Evolutionary conservation across 2,113 vertebrate genomes (phyloP), one percentile per base, ranked within the genome.

Genomic region (Arvicanthis niloticus): DNA sequence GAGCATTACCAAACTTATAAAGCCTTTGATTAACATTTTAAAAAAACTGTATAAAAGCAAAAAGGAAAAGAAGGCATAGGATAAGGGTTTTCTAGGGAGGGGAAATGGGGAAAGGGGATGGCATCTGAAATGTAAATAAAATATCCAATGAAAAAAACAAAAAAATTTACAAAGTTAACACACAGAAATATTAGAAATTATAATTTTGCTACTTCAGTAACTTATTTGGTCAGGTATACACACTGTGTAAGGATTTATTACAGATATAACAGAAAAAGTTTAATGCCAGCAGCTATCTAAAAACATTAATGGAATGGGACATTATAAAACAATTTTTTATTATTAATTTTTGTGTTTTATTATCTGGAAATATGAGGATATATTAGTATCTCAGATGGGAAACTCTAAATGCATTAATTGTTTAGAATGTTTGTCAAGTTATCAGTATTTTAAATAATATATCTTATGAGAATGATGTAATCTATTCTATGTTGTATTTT

Each of bases 321-420:
- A 67, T 77, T 72, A 68, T 29, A 75, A 86, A 95, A 9, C 37
- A 93, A 73, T 65, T 81, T 94, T 53, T 73, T 48, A 2, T 73
- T 82, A 45, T 45, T 42, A 67, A 88, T 96, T 56, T 70, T 60
- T 84, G 8, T 65, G 56, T 91, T 88, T 91, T 75, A 70, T 82
- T 94, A 31, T 34, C 31, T 65, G 7, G 4, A 88, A 16, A 42
- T 84, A 68, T 31, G 6, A 60, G 5, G 6, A 29, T 45, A 70
- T 77, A 5, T 76, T 89, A 89, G 73, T 89, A 80, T 48, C 37
- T 91, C 29, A 72, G 10, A 4, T 91, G 22, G 3, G 21, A 91
- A 91, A 85, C 65, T 85, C 78, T 78, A 95, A 88, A 31, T 0
- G 12, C 1, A 37, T 2, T 73, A 65, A 65, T 65, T 65, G 80